These are phyloP conservation scores for Triplophysa tibetana DNA, from an alignment of 2,113 vertebrate species.

Conservation along the genomic window DNA sequence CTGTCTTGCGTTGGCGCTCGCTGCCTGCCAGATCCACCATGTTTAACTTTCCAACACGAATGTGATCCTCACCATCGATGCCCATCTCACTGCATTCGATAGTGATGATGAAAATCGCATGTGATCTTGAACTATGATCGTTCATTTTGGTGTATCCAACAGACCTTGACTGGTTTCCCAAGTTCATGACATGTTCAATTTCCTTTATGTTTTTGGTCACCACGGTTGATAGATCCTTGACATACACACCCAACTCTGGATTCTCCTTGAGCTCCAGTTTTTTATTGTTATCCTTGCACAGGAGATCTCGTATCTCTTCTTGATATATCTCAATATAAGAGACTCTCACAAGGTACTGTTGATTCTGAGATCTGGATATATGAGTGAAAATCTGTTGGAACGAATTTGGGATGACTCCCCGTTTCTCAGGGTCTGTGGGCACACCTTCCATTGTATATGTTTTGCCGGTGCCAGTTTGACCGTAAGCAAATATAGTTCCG, in stretches of 20 bases:
- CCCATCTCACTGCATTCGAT: slow-evolving; percentile 91
- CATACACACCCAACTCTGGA: slow-evolving; percentile 87
- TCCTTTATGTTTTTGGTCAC: slow-evolving; percentile 95
- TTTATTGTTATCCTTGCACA: slow-evolving; percentile 89
- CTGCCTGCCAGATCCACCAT: slow-evolving; percentile 95
- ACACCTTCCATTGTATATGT: slow-evolving; percentile 93
- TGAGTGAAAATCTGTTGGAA: slow-evolving; percentile 96
- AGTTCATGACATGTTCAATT: slow-evolving; percentile 94
- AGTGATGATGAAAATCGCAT: slow-evolving; percentile 91
- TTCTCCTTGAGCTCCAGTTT: slow-evolving; percentile 93
- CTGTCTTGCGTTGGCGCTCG: slow-evolving; percentile 89
- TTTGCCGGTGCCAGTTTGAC: slow-evolving; percentile 95
- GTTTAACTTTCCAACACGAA: slow-evolving; percentile 95
- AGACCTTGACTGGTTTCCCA: slow-evolving; percentile 88
- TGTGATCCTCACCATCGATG: slow-evolving; percentile 88
- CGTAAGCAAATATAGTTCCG: slow-evolving; percentile 91
- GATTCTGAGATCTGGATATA: slow-evolving; percentile 94
- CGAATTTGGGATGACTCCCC: slow-evolving; percentile 88
- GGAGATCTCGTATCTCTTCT: slow-evolving; percentile 92
- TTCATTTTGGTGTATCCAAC: slow-evolving; percentile 96
- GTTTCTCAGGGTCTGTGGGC: slow-evolving; percentile 81
- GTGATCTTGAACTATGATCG: slow-evolving; percentile 91
- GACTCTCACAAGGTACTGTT: slow-evolving; percentile 94
- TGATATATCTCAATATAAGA: slow-evolving; percentile 98
- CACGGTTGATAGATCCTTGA: slow-evolving; percentile 91